Evolutionary conservation across 2,113 vertebrate genomes (phyloP).

Genomic region (Pelecanoides urinatrix): DNA sequence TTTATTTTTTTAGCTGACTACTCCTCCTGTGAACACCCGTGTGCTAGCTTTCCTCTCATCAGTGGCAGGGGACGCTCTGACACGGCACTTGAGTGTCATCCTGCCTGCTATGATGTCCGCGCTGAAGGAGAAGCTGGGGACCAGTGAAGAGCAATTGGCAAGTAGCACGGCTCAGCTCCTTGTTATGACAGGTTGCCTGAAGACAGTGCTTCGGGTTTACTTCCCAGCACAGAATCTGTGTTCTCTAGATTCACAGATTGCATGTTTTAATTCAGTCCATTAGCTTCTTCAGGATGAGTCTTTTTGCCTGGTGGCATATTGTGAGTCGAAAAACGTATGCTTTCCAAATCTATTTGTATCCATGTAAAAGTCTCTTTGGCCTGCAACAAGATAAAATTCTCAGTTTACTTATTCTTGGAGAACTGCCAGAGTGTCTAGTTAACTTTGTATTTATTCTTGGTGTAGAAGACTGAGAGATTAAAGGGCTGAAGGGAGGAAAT

Average conservation of each 20-base stretch:
- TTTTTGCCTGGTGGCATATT: slow-evolving; percentile 46
- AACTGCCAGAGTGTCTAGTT: slow-evolving; percentile 22
- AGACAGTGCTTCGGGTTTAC: not conserved
- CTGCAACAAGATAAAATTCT: slow-evolving; percentile 23
- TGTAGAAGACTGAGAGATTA: slow-evolving; percentile 9
- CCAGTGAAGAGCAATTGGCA: slow-evolving; percentile 87
- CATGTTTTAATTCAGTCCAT: slow-evolving; percentile 26
- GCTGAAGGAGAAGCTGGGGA: slow-evolving; percentile 89
- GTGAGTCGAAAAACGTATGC: slow-evolving; percentile 18
- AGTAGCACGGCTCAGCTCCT: not conserved
- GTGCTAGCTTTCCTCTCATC: slow-evolving; percentile 96
- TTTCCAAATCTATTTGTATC: slow-evolving; percentile 44
- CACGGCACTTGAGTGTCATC: slow-evolving; percentile 92
- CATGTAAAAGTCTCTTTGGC: slow-evolving; percentile 35
- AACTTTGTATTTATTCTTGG: slow-evolving; percentile 45
- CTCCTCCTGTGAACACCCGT: slow-evolving; percentile 91
- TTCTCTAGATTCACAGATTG: slow-evolving; percentile 12
- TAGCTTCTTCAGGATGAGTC: slow-evolving; percentile 24
- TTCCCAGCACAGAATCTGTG: not conserved
- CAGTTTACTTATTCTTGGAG: slow-evolving; percentile 30
- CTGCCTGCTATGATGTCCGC: slow-evolving; percentile 93
- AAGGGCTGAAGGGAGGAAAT: slow-evolving; percentile 18
- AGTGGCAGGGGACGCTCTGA: slow-evolving; percentile 94
- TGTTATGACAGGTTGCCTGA: slow-evolving; percentile 28
- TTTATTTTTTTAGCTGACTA: slow-evolving; percentile 79